Conservation (phyloP, 2,113 vertebrate genomes). For the Marmota flaviventris region DNA sequence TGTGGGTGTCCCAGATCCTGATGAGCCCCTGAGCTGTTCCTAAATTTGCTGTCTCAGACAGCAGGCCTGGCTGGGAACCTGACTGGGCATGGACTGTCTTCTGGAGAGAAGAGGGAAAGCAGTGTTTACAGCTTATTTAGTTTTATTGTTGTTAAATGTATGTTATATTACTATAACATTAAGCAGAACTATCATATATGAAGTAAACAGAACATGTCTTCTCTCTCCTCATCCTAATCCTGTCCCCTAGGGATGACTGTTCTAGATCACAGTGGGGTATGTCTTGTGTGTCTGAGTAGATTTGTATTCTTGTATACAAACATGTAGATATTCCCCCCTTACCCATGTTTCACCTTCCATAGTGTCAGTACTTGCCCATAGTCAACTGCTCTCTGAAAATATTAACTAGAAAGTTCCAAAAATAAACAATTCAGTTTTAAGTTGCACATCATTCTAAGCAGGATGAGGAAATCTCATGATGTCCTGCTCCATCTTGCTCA, state of each 20-base stretch:
- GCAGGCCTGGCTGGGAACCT: not conserved
- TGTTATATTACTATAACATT: not conserved
- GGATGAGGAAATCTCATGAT: not conserved
- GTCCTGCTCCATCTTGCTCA: not conserved
- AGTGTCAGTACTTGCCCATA: not conserved
- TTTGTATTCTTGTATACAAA: not conserved
- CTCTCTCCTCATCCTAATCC: not conserved
- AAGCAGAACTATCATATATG: not conserved
- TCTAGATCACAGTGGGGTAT: not conserved
- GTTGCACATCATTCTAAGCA: too few relatives aligned
- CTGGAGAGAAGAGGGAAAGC: not conserved
- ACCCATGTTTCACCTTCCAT: not conserved
- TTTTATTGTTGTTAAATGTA: not conserved
- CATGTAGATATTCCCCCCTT: not conserved
- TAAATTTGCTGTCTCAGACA: not conserved
- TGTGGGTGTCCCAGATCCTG: not conserved
- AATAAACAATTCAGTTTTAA: not conserved
- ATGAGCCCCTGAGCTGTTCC: not conserved
- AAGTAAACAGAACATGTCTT: not conserved
- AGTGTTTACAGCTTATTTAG: not conserved
- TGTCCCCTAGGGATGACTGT: not conserved
- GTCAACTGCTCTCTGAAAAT: not conserved
- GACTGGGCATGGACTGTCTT: not conserved
- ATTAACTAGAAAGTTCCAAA: not conserved
- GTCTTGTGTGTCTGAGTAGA: not conserved